Conservation (phyloP, 2,888 invertebrate species). For the Sericinus montela region DNA sequence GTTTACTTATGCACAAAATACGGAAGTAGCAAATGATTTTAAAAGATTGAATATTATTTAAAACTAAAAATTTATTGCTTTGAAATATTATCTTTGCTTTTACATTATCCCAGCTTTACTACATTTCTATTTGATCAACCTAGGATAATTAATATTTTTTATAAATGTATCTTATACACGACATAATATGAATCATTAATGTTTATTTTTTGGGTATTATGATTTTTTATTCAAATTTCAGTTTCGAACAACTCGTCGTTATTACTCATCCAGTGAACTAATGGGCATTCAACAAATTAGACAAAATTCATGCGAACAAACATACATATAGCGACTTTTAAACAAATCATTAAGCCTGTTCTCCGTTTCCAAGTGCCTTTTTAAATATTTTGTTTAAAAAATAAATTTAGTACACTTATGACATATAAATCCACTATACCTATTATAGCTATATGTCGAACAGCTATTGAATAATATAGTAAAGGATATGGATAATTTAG, state of each 20-base stretch:
- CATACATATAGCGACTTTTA: conserved; percentile 85
- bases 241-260: conserved; percentile 85
- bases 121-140: no score
- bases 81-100: no score
- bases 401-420: not conserved
- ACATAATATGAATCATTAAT: no score
- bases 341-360: conserved; percentile 27
- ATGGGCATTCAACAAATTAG: conserved; percentile 85
- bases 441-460: not conserved
- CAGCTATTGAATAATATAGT: not conserved
- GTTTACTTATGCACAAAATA: no score
- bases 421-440: not conserved
- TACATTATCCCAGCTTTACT: no score
- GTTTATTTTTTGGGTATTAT: no score
- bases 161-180: no score
- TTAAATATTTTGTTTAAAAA: conserved; percentile 25
- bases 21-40: no score
- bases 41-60: no score
- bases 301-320: conserved; percentile 91
- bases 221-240: conserved; percentile 78
- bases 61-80: no score
- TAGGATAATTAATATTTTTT: no score
- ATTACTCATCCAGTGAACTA: conserved; percentile 90
- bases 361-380: conserved; percentile 63
- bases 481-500: not conserved